Conservation (phyloP, 2,888 invertebrate genomes). For the Mimachlamys varia region DNA sequence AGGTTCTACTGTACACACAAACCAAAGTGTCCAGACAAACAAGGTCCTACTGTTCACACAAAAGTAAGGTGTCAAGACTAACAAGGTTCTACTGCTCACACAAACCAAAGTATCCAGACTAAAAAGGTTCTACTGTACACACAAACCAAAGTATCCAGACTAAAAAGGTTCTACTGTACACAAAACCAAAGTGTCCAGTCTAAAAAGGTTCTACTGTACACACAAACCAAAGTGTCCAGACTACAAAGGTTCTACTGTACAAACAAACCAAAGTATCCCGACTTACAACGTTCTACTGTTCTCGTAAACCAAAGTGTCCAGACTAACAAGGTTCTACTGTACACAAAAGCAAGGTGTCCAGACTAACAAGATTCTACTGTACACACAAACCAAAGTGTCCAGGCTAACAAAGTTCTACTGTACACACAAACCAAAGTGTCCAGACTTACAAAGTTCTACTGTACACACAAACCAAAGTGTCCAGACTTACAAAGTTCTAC, state of each 20-base stretch:
- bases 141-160: constrained; percentile 10
- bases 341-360: neutral
- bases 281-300: neutral
- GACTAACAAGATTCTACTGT: too few relatives aligned
- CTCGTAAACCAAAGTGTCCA: neutral
- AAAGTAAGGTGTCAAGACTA: neutral
- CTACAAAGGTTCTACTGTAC: constrained; percentile 15
- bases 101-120: constrained; percentile 25
- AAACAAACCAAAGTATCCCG: neutral
- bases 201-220: neutral
- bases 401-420: too few relatives aligned
- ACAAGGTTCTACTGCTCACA: constrained; percentile 9
- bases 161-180: constrained; percentile 17
- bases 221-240: constrained; percentile 1
- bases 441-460: too few relatives aligned
- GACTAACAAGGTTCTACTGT: neutral
- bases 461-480: too few relatives aligned
- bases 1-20: constrained; percentile 15
- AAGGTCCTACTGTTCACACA: constrained; percentile 16
- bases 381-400: neutral
- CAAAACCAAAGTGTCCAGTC: neutral
- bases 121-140: constrained; percentile 15
- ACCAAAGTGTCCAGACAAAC: constrained; percentile 12
- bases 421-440: too few relatives aligned
- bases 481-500: too few relatives aligned